phyloP scores from a whole-genome alignment of 1,140 invertebrate species.

The Panagrolaimus sp. region DNA sequence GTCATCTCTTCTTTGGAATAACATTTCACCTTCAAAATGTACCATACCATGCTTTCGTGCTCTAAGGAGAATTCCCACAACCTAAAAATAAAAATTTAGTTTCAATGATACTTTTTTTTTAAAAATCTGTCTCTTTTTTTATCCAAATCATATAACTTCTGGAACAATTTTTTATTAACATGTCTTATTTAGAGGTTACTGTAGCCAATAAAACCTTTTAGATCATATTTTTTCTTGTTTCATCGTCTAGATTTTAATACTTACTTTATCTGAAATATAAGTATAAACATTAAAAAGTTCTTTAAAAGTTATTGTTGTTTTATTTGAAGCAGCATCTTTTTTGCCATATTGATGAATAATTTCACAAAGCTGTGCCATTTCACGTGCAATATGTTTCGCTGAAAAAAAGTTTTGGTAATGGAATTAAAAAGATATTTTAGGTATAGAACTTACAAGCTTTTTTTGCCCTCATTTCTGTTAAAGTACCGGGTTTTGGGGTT shows the following conservation, averaged over 20 bases:
- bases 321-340: slow-evolving; percentile 54
- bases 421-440: background rate
- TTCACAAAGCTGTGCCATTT: slow-evolving; percentile 83
- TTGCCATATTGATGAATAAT: slow-evolving; percentile 80
- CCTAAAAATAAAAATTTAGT: too few species aligned
- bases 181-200: too few species aligned
- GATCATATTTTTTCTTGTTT: too few species aligned
- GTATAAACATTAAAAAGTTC: slow-evolving; percentile 73
- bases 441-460: slow-evolving; percentile 65
- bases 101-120: too few species aligned
- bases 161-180: too few species aligned
- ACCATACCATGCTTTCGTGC: slow-evolving; percentile 83
- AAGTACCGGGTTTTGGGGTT: slow-evolving; percentile 78
- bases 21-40: slow-evolving; percentile 86
- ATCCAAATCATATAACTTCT: too few species aligned
- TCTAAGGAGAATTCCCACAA: slow-evolving; percentile 78
- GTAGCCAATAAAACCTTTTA: too few species aligned
- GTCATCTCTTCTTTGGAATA: slow-evolving; percentile 87
- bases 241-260: background rate
- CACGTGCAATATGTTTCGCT: slow-evolving; percentile 74
- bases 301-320: slow-evolving; percentile 74
- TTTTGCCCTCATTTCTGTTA: slow-evolving; percentile 79
- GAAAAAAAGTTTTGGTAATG: slow-evolving; percentile 16
- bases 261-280: slow-evolving; percentile 49
- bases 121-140: too few species aligned